Percentiles rank a stretch among this genome's conserved stretches.
Evolutionary conservation across 2,888 invertebrate genomes (phyloP).

Genomic region (Macrophya alboannulata): DNA sequence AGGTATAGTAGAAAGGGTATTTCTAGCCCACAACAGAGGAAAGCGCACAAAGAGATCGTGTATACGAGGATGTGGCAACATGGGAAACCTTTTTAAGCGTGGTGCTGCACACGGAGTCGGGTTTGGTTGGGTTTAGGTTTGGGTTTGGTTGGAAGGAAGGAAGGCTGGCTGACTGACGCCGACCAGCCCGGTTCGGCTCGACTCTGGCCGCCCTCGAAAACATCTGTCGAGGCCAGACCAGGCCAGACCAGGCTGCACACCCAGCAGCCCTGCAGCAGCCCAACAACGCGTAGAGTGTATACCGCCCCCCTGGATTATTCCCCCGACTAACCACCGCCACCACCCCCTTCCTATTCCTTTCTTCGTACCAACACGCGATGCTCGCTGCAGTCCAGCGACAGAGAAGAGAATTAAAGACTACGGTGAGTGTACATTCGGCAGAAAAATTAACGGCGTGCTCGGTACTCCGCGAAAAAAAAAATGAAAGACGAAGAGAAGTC

Average conservation of each 20-base stretch:
- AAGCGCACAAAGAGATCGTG: conserved; percentile 2
- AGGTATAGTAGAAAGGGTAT: background rate
- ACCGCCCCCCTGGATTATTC: background rate
- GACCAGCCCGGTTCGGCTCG: background rate
- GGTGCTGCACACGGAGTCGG: background rate
- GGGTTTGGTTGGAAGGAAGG: background rate
- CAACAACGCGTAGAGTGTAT: background rate
- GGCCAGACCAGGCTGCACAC: background rate
- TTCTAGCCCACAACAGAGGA: background rate
- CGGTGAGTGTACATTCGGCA: background rate
- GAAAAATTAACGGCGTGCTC: too few relatives aligned
- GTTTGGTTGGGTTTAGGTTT: background rate
- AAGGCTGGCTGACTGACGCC: conserved; percentile 17
- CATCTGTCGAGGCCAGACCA: conserved; percentile 54
- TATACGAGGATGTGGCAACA: conserved; percentile 64
- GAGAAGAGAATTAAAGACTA: background rate
- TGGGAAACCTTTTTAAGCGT: conserved; percentile 65
- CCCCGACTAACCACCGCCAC: background rate
- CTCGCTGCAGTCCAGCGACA: background rate
- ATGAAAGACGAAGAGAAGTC: too few relatives aligned
- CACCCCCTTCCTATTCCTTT: background rate
- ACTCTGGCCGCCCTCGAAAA: conserved; percentile 44
- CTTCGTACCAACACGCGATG: background rate
- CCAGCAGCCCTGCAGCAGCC: background rate
- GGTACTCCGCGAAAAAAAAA: too few relatives aligned